Conservation (phyloP, 2,113 vertebrate species). For the Origma solitaria region DNA sequence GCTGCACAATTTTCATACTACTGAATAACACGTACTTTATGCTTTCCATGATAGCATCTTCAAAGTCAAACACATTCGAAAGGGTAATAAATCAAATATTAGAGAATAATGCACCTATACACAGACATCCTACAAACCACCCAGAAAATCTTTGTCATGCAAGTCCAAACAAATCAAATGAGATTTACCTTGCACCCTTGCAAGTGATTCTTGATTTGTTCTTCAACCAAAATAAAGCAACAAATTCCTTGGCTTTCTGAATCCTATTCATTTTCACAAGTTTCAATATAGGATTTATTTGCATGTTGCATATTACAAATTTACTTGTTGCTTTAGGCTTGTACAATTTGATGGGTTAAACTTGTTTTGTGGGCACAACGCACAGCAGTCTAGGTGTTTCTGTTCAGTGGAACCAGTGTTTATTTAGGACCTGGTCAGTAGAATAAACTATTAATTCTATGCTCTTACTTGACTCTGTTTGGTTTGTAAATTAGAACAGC, state of each 20-base stretch:
- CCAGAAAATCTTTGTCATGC: background rate
- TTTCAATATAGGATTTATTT: background rate
- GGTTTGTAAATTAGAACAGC: background rate
- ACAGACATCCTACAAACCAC: background rate
- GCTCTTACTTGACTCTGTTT: background rate
- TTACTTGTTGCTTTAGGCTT: background rate
- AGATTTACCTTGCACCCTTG: background rate
- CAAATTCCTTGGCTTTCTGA: background rate
- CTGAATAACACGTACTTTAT: background rate
- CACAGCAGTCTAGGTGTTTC: background rate
- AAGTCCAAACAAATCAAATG: background rate
- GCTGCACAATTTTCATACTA: background rate
- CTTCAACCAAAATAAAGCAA: background rate
- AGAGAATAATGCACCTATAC: background rate
- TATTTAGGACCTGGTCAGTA: background rate
- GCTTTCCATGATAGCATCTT: background rate
- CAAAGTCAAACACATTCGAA: constrained; percentile 5
- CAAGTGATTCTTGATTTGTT: background rate
- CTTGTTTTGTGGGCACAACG: background rate
- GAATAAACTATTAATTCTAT: background rate
- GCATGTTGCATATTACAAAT: background rate
- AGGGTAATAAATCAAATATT: background rate
- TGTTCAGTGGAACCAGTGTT: background rate
- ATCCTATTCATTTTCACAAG: background rate
- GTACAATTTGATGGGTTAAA: background rate